phyloP scores from a whole-genome alignment of 2,797 vertebrate genomes.

The Podarcis siculus region DNA sequence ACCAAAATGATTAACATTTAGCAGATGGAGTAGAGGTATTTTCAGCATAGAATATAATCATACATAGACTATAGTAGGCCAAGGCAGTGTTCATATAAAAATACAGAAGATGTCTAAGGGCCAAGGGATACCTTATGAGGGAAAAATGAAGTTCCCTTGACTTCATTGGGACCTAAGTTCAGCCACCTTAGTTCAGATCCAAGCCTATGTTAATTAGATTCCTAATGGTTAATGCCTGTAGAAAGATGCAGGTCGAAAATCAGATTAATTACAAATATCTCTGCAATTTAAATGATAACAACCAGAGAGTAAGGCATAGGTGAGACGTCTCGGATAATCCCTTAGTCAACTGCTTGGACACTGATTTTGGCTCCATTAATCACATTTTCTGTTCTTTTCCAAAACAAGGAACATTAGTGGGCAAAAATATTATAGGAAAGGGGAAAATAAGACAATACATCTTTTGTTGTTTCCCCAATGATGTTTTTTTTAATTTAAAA shows the following conservation, averaged over 20 bases:
- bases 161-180: too few relatives aligned
- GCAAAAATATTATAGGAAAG: neutral
- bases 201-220: neutral
- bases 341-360: neutral
- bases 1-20: constrained; percentile 55
- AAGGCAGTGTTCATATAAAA: constrained; percentile 44
- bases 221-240: neutral
- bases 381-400: neutral
- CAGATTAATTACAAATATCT: neutral
- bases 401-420: neutral
- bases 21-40: constrained; percentile 46
- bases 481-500: neutral
- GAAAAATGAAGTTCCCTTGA: neutral
- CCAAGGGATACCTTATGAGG: neutral
- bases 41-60: constrained; percentile 40
- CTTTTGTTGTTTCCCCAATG: neutral
- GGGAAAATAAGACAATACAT: neutral
- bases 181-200: too few relatives aligned
- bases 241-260: neutral
- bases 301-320: neutral
- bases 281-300: neutral
- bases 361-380: neutral
- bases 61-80: constrained; percentile 30
- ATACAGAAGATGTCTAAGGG: constrained; percentile 49
- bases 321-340: neutral